Evolutionary conservation across 2,113 vertebrate genomes (phyloP).

Genomic region (Turdus rufiventris): DNA sequence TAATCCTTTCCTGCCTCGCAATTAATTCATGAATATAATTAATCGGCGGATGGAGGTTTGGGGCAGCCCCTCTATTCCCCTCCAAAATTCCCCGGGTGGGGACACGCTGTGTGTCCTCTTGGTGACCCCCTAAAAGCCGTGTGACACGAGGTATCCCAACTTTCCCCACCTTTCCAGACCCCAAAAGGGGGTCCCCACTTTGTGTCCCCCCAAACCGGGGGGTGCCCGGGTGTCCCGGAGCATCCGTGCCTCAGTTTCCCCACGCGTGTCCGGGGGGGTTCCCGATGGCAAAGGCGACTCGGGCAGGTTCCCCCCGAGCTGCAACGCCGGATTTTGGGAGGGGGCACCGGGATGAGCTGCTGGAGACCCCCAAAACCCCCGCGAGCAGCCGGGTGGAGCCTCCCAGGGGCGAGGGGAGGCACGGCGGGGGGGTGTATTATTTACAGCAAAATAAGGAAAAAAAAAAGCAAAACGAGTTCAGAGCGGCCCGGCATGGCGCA

Average conservation of each 20-base stretch:
- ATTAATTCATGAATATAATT: neutral
- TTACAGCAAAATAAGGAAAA: neutral
- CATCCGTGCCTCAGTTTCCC: constrained; percentile 36
- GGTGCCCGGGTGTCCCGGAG: neutral
- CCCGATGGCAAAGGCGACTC: neutral
- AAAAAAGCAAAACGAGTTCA: neutral
- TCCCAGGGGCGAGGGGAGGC: neutral
- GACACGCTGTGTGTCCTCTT: neutral
- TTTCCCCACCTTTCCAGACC: neutral
- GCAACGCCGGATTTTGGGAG: neutral
- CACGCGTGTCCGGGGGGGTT: neutral
- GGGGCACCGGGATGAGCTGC: neutral
- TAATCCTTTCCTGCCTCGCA: constrained; percentile 5
- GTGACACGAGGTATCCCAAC: neutral
- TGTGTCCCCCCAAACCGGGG: too few relatives aligned
- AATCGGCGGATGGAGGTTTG: neutral
- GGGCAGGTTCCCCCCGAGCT: neutral
- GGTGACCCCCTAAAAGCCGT: neutral
- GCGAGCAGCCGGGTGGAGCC: neutral
- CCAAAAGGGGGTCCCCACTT: neutral
- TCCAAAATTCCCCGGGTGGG: too few relatives aligned
- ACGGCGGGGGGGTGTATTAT: neutral
- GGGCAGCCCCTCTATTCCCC: neutral
- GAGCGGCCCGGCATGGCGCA: neutral
- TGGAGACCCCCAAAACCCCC: neutral